These are phyloP conservation scores for Bruchidius siliquastri DNA, from an alignment of 2,888 invertebrate species.

Conservation along the genomic window DNA sequence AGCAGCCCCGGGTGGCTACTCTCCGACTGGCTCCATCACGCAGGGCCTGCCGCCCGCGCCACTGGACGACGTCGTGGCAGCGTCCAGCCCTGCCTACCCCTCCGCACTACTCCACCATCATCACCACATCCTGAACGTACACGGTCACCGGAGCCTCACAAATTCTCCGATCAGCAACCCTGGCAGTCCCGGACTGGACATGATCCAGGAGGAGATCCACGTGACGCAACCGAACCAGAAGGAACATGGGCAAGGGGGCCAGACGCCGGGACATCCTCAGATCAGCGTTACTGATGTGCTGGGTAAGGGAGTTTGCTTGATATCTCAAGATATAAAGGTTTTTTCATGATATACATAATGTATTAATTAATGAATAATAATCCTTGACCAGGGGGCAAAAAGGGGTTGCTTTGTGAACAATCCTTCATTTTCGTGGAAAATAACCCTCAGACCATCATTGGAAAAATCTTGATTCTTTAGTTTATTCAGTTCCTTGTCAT, in stretches of 20 bases:
- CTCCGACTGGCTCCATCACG: slow-evolving; percentile 62
- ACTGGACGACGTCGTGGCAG: slow-evolving; percentile 52
- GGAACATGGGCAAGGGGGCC: slow-evolving; percentile 32
- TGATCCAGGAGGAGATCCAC: slow-evolving; percentile 71
- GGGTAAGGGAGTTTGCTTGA: too few relatives aligned
- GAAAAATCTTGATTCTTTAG: too few relatives aligned
- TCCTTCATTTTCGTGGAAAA: too few relatives aligned
- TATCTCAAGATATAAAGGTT: too few relatives aligned
- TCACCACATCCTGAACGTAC: slow-evolving; percentile 45
- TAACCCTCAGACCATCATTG: too few relatives aligned
- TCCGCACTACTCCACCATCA: slow-evolving; percentile 19
- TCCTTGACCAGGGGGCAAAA: too few relatives aligned
- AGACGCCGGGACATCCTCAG: slow-evolving; percentile 60
- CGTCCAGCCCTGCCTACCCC: slow-evolving; percentile 33
- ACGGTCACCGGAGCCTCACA: slow-evolving; percentile 54
- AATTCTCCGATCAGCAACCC: slow-evolving; percentile 62
- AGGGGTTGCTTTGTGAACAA: too few relatives aligned
- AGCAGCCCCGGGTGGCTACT: slow-evolving; percentile 23
- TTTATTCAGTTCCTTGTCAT: too few relatives aligned
- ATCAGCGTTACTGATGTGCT: slow-evolving; percentile 89
- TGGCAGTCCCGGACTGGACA: slow-evolving; percentile 65
- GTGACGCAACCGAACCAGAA: slow-evolving; percentile 42
- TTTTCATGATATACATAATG: too few relatives aligned
- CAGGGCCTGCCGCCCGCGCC: slow-evolving; percentile 61
- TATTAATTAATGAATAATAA: too few relatives aligned